Evolutionary conservation across 2,797 vertebrate species (phyloP).

Genomic region (Todus mexicanus): DNA sequence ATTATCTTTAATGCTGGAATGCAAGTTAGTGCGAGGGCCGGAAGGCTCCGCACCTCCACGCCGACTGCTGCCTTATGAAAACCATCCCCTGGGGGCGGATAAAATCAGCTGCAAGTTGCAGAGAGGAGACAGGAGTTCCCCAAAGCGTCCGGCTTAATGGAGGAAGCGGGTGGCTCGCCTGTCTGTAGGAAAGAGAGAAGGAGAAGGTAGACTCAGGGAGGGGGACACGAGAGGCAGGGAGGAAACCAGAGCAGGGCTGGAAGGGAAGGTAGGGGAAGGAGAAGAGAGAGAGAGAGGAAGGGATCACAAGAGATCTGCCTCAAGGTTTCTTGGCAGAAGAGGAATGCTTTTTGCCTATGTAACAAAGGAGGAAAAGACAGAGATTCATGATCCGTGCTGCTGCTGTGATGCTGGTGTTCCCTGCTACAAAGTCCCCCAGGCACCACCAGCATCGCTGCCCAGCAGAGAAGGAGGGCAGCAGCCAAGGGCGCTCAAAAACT

Average conservation of each 20-base stretch:
- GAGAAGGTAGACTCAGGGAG: background rate
- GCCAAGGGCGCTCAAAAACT: background rate
- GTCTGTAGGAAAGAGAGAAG: background rate
- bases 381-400: background rate
- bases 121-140: conserved; percentile 43
- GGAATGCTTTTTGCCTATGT: background rate
- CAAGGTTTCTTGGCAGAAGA: background rate
- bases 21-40: conserved; percentile 56
- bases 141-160: background rate
- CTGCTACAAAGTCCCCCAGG: background rate
- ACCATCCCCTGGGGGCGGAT: conserved; percentile 37
- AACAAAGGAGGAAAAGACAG: background rate
- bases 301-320: background rate
- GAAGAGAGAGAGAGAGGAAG: background rate
- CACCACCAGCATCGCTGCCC: background rate
- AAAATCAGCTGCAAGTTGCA: conserved; percentile 18
- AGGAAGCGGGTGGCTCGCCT: background rate
- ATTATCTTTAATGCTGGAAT: conserved; percentile 64
- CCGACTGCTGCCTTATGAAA: conserved; percentile 60
- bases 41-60: conserved; percentile 60
- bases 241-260: background rate
- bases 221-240: background rate
- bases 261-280: background rate
- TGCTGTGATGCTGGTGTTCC: background rate
- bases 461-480: background rate